Percentiles rank a stretch among this genome's conserved stretches.
Conservation (phyloP, 2,113 vertebrate species). For the Anguilla rostrata region DNA sequence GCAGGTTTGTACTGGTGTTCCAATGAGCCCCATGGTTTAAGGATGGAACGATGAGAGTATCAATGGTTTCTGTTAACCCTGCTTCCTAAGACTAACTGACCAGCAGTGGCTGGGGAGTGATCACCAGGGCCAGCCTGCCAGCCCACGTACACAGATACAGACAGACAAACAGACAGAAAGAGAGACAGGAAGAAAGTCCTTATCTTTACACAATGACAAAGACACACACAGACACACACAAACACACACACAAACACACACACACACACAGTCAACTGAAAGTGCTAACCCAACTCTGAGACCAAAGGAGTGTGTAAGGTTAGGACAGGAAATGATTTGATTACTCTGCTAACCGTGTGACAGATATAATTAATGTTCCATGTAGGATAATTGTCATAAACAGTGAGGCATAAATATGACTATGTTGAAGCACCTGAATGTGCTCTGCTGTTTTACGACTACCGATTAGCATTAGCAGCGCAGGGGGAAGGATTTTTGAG, state of each 20-base stretch:
- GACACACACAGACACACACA: no score
- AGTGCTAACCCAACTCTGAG: background rate
- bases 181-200: background rate
- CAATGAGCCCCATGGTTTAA: no score
- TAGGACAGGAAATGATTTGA: background rate
- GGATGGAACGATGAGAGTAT: no score
- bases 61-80: background rate
- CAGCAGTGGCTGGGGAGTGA: background rate
- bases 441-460: background rate
- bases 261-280: background rate
- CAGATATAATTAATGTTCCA: no score
- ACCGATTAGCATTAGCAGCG: background rate
- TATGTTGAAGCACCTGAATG: background rate
- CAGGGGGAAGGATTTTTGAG: background rate
- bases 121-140: background rate
- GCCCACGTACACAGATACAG: background rate
- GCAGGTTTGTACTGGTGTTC: no score
- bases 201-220: background rate
- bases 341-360: background rate
- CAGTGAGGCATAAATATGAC: background rate
- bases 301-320: background rate
- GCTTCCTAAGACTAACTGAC: no score
- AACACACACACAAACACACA: no score
- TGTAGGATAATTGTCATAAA: background rate
- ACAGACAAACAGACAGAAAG: background rate